A percentile compares a stretch with the other conserved stretches of the same genome.
phyloP scores from a whole-genome alignment of 2,888 invertebrate genomes.

The Cremastobaeus sp. region DNA sequence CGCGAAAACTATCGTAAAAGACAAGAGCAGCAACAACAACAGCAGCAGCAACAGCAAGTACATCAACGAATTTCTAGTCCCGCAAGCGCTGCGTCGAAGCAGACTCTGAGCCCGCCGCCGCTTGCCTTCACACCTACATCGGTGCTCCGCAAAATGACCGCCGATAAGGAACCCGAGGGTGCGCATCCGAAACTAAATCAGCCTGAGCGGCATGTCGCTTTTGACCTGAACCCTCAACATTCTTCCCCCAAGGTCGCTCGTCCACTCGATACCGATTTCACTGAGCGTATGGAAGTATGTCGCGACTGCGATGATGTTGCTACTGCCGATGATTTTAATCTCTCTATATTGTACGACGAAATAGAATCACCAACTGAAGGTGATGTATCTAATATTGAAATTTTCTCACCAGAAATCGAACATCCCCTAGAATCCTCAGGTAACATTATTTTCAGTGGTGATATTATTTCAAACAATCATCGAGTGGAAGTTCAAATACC shows the following conservation, averaged over 20 bases:
- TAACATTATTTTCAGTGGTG: slow-evolving; percentile 8
- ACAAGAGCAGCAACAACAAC: slow-evolving; percentile 81
- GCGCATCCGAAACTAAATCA: slow-evolving; percentile 67
- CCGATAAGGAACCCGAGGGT: slow-evolving; percentile 88
- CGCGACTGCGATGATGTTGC: slow-evolving; percentile 15
- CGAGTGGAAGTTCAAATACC: neutral
- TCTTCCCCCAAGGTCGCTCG: neutral
- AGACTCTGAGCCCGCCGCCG: slow-evolving; percentile 83
- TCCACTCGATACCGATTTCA: slow-evolving; percentile 5
- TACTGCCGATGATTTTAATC: slow-evolving; percentile 13
- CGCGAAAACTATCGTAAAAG: slow-evolving; percentile 90
- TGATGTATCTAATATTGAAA: too few species aligned
- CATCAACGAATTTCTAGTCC: slow-evolving; percentile 70
- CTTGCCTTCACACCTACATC: slow-evolving; percentile 96
- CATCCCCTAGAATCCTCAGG: slow-evolving; percentile 19
- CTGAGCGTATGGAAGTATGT: slow-evolving; percentile 31
- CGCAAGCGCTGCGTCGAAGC: slow-evolving; percentile 78
- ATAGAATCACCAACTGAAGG: too few species aligned
- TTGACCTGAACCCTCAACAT: slow-evolving; percentile 10
- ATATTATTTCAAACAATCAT: neutral
- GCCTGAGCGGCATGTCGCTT: slow-evolving; percentile 67
- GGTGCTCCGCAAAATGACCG: slow-evolving; percentile 95
- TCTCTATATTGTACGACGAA: slow-evolving; percentile 25
- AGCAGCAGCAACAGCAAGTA: slow-evolving; percentile 69
- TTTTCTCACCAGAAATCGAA: neutral